phyloP scores from a whole-genome alignment of 2,888 invertebrate genomes.

The Apamea anceps region DNA sequence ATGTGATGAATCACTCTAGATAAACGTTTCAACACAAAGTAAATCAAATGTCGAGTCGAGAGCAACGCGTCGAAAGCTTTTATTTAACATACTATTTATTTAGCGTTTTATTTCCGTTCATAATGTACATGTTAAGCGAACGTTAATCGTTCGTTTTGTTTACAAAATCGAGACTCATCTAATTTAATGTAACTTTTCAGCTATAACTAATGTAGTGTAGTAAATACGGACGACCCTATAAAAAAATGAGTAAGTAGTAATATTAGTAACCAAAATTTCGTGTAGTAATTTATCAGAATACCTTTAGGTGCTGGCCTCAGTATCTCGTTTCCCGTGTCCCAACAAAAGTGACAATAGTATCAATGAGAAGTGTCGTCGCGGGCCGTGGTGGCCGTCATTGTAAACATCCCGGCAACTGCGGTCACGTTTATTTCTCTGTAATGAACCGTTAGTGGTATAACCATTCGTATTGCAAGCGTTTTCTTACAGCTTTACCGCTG shows the following conservation, averaged over 20 bases:
- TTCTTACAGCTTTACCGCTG: conserved; percentile 81
- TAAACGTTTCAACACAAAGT: conserved; percentile 85
- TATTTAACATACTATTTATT: conserved; percentile 78
- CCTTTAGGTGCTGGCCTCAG: conserved; percentile 32
- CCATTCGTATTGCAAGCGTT: conserved; percentile 76
- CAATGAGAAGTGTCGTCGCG: conserved; percentile 25
- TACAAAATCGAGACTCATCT: conserved; percentile 72
- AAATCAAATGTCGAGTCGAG: conserved; percentile 80
- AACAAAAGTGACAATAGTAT: conserved; percentile 52
- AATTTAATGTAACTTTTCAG: conserved; percentile 70
- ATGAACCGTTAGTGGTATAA: conserved; percentile 77
- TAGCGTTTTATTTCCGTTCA: conserved; percentile 75
- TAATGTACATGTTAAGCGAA: conserved; percentile 71
- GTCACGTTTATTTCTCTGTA: conserved; percentile 70
- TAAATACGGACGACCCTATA: conserved; percentile 32
- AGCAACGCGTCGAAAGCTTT: conserved; percentile 79
- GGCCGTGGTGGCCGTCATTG: conserved; percentile 51
- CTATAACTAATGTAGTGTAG: conserved; percentile 38
- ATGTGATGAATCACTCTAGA: conserved; percentile 87
- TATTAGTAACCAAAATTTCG: conserved; percentile 33
- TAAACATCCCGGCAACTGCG: conserved; percentile 61
- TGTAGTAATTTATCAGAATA: conserved; percentile 28
- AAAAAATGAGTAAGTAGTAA: conserved; percentile 11
- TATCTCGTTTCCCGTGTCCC: conserved; percentile 41
- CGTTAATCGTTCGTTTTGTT: conserved; percentile 73